phyloP scores from a whole-genome alignment of 2,113 vertebrate genomes.

The Synchiropus splendidus region DNA sequence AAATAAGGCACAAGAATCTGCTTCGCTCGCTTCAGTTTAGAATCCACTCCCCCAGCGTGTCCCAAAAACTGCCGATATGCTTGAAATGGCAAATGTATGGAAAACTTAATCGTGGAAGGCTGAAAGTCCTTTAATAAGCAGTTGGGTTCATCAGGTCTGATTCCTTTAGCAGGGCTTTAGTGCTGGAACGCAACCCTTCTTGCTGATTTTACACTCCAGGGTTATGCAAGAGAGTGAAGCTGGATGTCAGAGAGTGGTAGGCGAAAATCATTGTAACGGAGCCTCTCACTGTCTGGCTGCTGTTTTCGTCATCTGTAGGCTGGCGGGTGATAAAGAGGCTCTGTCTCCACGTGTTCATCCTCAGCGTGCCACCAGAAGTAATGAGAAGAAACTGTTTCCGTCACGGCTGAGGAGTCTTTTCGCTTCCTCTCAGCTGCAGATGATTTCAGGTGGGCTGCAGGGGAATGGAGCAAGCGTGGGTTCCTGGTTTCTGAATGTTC shows the following conservation, averaged over 20 bases:
- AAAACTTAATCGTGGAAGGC: constrained; percentile 34
- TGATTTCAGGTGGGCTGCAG: constrained; percentile 35
- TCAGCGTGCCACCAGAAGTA: constrained; percentile 16
- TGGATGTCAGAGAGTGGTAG: constrained; percentile 23
- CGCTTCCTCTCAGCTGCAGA: constrained; percentile 3
- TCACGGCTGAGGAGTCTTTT: constrained; percentile 17
- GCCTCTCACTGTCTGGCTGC: constrained; percentile 17
- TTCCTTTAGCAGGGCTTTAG: constrained; percentile 53
- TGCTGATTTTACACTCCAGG: constrained; percentile 26
- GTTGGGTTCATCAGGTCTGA: constrained; percentile 51
- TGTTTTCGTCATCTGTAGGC: constrained; percentile 24
- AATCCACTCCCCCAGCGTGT: constrained; percentile 14
- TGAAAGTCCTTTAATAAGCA: constrained; percentile 36
- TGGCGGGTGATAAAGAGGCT: constrained; percentile 14
- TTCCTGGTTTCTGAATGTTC: constrained; percentile 30
- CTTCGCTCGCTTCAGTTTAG: constrained; percentile 7
- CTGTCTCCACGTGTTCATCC: constrained; percentile 15
- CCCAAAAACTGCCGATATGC: constrained; percentile 27
- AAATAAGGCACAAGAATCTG: constrained; percentile 9
- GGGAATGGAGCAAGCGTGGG: constrained; percentile 38
- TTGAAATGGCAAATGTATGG: constrained; percentile 34
- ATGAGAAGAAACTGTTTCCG: constrained; percentile 29
- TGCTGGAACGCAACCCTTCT: constrained; percentile 29
- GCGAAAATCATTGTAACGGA: constrained; percentile 10
- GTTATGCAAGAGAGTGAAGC: constrained; percentile 49